Evolutionary conservation across 2,888 invertebrate species (phyloP).

Genomic region (Bombyx huttoni): DNA sequence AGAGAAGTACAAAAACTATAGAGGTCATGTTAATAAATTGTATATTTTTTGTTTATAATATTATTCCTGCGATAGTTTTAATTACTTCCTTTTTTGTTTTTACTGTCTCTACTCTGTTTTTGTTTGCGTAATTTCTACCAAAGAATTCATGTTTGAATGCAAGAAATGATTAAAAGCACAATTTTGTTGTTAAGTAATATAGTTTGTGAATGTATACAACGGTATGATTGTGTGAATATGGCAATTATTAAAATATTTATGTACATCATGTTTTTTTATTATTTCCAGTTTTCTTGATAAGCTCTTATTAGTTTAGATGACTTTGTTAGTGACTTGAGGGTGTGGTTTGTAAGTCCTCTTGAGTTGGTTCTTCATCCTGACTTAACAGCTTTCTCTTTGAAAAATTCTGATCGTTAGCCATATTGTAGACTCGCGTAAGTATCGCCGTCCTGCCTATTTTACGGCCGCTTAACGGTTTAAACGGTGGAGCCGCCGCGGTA

Average conservation of each 20-base stretch:
- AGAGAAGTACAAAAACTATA: conserved; percentile 4
- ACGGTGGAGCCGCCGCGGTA: too few species aligned
- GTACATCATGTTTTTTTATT: conserved; percentile 25
- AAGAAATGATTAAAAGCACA: conserved; percentile 48
- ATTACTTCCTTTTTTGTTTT: conserved; percentile 23
- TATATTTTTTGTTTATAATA: too few species aligned
- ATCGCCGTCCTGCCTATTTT: too few species aligned
- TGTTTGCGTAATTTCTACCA: conserved; percentile 27
- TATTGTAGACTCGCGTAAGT: too few species aligned
- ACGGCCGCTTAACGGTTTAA: too few species aligned
- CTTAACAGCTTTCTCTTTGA: too few species aligned
- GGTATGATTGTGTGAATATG: conserved; percentile 66
- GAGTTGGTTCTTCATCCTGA: too few species aligned
- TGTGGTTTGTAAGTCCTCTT: too few species aligned
- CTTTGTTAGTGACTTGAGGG: too few species aligned
- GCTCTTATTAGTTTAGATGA: neutral
- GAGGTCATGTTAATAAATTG: conserved; percentile 3
- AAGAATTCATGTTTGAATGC: conserved; percentile 27
- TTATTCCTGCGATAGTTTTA: too few species aligned
- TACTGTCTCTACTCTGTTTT: conserved; percentile 37
- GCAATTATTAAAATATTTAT: conserved; percentile 68
- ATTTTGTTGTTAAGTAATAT: conserved; percentile 61
- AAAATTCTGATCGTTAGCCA: too few species aligned
- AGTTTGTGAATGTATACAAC: conserved; percentile 61
- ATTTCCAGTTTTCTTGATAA: neutral